These are phyloP conservation scores for Gymnogyps californianus DNA, from an alignment of 2,113 vertebrate species.

Conservation along the genomic window DNA sequence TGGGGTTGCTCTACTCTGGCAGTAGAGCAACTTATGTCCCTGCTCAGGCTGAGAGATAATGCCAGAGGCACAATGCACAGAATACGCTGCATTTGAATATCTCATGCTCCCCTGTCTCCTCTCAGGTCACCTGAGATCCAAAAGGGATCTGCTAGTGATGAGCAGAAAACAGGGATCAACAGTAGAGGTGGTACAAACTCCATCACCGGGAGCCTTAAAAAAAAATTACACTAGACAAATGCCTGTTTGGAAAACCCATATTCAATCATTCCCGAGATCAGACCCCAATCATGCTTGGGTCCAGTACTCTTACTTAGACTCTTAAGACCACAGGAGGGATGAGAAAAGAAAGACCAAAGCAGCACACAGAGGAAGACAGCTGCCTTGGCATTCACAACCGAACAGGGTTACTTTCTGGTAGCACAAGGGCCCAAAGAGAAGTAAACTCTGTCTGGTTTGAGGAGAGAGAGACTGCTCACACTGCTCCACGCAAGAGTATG, in stretches of 20 bases:
- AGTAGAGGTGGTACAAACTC: background rate
- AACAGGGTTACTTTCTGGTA: background rate
- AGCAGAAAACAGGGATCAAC: background rate
- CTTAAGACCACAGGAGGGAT: background rate
- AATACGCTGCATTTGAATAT: rapidly evolving
- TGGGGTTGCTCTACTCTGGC: background rate
- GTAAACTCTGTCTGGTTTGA: background rate
- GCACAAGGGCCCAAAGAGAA: background rate
- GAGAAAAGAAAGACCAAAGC: background rate
- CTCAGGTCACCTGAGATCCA: background rate
- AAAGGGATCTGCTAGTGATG: background rate
- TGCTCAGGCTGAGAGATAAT: background rate
- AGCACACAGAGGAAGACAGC: background rate
- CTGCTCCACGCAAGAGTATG: background rate
- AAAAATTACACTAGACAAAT: background rate
- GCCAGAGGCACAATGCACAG: background rate
- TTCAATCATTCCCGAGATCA: background rate
- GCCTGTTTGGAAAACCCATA: background rate
- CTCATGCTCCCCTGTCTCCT: background rate
- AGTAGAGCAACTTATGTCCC: background rate
- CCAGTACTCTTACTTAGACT: background rate
- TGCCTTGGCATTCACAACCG: background rate
- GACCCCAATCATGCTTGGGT: background rate
- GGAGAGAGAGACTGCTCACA: background rate
- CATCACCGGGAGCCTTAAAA: background rate